These are phyloP conservation scores for Alentia gelatinosa DNA, from an alignment of 2,888 invertebrate genomes.

Conservation along the genomic window DNA sequence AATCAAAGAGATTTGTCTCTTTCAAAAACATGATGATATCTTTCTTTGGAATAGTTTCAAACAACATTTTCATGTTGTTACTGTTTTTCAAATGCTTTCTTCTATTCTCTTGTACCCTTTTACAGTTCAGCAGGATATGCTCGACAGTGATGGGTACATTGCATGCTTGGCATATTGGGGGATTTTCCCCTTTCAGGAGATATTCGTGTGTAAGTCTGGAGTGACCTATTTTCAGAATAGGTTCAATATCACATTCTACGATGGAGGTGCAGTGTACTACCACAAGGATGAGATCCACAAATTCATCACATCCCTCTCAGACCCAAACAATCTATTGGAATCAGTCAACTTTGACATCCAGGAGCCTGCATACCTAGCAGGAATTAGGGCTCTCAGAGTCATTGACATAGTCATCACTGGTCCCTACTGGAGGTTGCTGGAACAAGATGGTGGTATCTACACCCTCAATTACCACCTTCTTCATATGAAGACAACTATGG, in stretches of 20 bases:
- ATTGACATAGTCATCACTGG: neutral
- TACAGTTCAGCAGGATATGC: no score
- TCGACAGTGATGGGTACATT: no score
- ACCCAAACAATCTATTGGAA: neutral
- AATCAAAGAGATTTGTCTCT: no score
- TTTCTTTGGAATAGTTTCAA: no score
- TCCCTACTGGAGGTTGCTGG: conserved; percentile 3
- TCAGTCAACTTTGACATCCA: neutral
- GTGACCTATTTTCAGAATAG: no score
- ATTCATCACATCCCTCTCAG: neutral
- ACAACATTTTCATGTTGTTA: no score
- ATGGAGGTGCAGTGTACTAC: neutral
- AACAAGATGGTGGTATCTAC: neutral
- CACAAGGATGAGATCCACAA: neutral
- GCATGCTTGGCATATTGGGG: no score
- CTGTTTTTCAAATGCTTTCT: no score
- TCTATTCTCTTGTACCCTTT: no score
- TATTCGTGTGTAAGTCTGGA: no score
- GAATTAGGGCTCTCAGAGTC: neutral
- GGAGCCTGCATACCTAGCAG: neutral
- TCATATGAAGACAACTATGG: conserved; percentile 7
- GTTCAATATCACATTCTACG: conserved; percentile 22
- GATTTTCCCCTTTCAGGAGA: no score
- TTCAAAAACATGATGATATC: no score
- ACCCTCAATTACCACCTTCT: neutral